phyloP scores from a whole-genome alignment of 2,797 vertebrate genomes.

The Ataeniobius toweri region DNA sequence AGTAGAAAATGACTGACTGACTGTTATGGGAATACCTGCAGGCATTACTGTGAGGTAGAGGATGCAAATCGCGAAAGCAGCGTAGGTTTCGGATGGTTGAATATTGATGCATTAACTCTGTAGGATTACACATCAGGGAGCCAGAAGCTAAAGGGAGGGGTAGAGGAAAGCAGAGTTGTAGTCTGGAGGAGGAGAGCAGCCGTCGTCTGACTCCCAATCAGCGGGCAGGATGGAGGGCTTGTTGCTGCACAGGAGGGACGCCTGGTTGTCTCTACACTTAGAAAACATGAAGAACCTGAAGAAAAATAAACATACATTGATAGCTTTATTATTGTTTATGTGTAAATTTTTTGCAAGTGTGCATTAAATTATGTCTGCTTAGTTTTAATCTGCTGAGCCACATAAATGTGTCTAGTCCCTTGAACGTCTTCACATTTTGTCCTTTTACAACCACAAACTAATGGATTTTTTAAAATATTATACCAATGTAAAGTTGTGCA shows the following conservation, averaged over 20 bases:
- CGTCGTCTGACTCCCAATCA: slow-evolving; percentile 67
- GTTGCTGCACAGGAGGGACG: slow-evolving; percentile 68
- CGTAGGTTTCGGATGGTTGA: neutral
- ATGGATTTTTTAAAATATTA: neutral
- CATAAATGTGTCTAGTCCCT: neutral
- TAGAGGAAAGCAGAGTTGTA: slow-evolving; percentile 82
- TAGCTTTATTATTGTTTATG: neutral
- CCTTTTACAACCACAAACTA: neutral
- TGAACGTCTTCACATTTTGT: neutral
- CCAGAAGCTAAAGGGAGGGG: slow-evolving; percentile 71
- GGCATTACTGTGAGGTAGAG: slow-evolving; percentile 49
- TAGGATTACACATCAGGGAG: neutral
- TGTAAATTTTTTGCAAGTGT: neutral
- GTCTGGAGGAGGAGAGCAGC: slow-evolving; percentile 80
- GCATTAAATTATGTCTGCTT: neutral
- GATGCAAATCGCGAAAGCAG: slow-evolving; percentile 17
- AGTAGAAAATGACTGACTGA: too few relatives aligned
- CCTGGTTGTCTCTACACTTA: slow-evolving; percentile 75
- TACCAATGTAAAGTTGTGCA: neutral
- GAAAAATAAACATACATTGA: neutral
- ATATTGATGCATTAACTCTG: slow-evolving; percentile 18
- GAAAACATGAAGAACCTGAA: slow-evolving; percentile 80
- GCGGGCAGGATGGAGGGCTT: slow-evolving; percentile 52
- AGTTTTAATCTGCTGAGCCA: neutral
- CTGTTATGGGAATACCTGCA: neutral